Percentiles rank a stretch among this genome's conserved stretches.
Conservation (phyloP, 2,888 invertebrate species). For the Melangyna quadrimaculata region DNA sequence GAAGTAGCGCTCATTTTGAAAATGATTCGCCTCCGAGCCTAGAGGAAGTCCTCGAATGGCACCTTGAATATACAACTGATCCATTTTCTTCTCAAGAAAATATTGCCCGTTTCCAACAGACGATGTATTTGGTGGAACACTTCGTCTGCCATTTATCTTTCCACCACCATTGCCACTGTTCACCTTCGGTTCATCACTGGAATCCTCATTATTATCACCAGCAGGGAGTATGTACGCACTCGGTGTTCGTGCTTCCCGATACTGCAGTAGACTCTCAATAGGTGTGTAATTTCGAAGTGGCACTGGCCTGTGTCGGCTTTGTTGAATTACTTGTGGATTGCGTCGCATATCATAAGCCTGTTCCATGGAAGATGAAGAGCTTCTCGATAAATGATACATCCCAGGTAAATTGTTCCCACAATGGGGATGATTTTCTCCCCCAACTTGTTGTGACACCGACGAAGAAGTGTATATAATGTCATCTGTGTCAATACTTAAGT, state of each 20-base stretch:
- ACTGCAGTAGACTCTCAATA: slow-evolving; percentile 78
- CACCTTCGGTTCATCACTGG: slow-evolving; percentile 75
- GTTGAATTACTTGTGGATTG: slow-evolving; percentile 62
- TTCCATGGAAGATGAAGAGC: slow-evolving; percentile 77
- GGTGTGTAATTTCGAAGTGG: slow-evolving; percentile 78
- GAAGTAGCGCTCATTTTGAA: slow-evolving; percentile 80
- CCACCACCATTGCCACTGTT: slow-evolving; percentile 67
- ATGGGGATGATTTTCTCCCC: slow-evolving; percentile 56
- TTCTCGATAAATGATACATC: slow-evolving; percentile 76
- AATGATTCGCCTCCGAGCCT: slow-evolving; percentile 79
- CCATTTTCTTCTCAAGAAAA: slow-evolving; percentile 80
- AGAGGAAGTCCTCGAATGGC: slow-evolving; percentile 79
- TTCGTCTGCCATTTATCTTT: slow-evolving; percentile 77
- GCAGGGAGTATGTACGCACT: slow-evolving; percentile 76
- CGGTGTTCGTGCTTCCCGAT: slow-evolving; percentile 74
- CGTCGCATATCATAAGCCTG: slow-evolving; percentile 69
- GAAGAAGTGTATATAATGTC: slow-evolving; percentile 77
- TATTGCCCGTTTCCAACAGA: slow-evolving; percentile 76
- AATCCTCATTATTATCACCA: slow-evolving; percentile 77
- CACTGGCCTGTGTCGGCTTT: slow-evolving; percentile 56
- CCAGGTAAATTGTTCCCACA: slow-evolving; percentile 68
- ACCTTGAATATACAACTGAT: slow-evolving; percentile 79
- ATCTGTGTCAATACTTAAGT: slow-evolving; percentile 78
- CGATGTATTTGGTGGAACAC: slow-evolving; percentile 77
- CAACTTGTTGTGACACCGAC: slow-evolving; percentile 75